Evolutionary conservation across 2,888 invertebrate species (phyloP).

Genomic region (Blastobasis adustella): DNA sequence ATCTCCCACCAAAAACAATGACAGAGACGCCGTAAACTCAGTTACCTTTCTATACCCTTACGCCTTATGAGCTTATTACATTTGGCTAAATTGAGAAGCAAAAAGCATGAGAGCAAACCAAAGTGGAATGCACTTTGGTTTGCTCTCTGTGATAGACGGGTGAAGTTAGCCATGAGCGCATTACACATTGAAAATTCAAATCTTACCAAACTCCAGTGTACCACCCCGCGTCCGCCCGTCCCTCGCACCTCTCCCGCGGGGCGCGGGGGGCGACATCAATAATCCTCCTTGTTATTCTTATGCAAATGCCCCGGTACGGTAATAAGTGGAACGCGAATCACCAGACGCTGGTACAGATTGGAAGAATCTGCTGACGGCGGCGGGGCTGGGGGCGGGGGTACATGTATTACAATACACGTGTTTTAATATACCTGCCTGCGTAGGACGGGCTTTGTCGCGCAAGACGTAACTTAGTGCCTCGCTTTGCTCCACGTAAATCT

Average conservation of each 20-base stretch:
- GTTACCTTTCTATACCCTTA: background rate
- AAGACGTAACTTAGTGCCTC: too few relatives aligned
- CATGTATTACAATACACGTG: constrained; percentile 21
- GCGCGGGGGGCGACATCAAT: constrained; percentile 55
- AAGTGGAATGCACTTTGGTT: too few relatives aligned
- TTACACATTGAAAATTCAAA: too few relatives aligned
- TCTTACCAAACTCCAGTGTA: too few relatives aligned
- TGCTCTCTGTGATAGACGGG: too few relatives aligned
- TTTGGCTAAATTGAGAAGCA: too few relatives aligned
- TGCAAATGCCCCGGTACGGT: constrained; percentile 71
- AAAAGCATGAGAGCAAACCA: too few relatives aligned
- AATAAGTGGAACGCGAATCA: constrained; percentile 71
- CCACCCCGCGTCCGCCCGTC: too few relatives aligned
- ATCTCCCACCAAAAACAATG: too few relatives aligned
- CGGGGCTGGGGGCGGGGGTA: background rate
- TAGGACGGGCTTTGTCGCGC: background rate
- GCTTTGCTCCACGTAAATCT: too few relatives aligned
- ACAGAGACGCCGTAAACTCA: too few relatives aligned
- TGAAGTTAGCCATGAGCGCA: background rate
- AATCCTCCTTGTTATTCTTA: constrained; percentile 74
- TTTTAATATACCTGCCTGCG: background rate
- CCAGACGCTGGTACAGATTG: constrained; percentile 67
- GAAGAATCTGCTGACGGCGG: constrained; percentile 55
- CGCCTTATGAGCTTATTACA: too few relatives aligned
- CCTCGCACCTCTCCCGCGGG: constrained; percentile 2